A percentile compares a stretch with the other conserved stretches of the same genome.
Evolutionary conservation across 35 echinoderm and acorn worm species (phyloP).

Genomic region (Anneissia japonica): DNA sequence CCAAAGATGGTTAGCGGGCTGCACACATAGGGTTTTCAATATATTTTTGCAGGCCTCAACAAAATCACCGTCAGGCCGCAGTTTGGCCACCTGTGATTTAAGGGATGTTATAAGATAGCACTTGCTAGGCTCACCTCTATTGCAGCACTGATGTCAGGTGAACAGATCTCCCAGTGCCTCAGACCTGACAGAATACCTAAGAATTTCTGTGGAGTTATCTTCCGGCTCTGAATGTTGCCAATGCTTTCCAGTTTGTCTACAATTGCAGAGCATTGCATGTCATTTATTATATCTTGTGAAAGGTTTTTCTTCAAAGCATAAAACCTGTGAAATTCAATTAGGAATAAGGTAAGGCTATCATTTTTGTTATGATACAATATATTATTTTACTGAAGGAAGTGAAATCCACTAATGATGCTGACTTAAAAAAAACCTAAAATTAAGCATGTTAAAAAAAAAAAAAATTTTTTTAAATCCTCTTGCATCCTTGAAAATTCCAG

Average conservation of each 20-base stretch:
- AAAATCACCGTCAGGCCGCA: too few species aligned
- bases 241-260: constrained; percentile 84
- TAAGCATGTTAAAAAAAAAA: too few species aligned
- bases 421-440: too few species aligned
- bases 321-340: constrained; percentile 49
- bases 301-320: constrained; percentile 69
- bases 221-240: constrained; percentile 86
- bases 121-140: constrained; percentile 65
- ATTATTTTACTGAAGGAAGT: too few species aligned
- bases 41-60: too few species aligned
- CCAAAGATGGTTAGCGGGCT: too few species aligned
- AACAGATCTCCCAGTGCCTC: constrained; percentile 86
- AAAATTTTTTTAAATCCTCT: too few species aligned
- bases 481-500: too few species aligned
- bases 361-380: too few species aligned
- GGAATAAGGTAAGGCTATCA: too few species aligned
- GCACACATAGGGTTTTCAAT: too few species aligned
- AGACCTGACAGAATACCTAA: constrained; percentile 64
- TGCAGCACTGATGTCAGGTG: constrained; percentile 87
- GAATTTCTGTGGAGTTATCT: constrained; percentile 93
- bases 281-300: constrained; percentile 45
- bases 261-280: constrained; percentile 62
- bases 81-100: not conserved
- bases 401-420: too few species aligned
- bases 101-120: not conserved